Evolutionary conservation across 2,888 invertebrate species (phyloP).

Genomic region (Drosophila anomalipes): DNA sequence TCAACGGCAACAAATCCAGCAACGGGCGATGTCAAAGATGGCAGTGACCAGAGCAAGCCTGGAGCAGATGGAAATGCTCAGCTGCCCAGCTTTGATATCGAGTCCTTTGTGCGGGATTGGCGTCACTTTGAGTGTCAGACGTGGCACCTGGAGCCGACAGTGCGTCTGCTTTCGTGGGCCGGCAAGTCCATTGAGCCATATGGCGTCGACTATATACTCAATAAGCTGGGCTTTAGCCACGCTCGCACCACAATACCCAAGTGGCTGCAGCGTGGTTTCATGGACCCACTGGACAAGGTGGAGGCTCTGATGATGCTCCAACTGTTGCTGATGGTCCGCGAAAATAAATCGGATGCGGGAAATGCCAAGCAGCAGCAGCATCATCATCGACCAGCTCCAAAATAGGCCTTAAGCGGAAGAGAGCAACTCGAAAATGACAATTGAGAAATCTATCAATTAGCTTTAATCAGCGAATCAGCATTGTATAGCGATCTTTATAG

Average conservation of each 20-base stretch:
- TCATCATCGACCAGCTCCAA: conserved; percentile 61
- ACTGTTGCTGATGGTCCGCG: conserved; percentile 88
- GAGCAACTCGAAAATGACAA: conserved; percentile 59
- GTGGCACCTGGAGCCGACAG: conserved; percentile 98
- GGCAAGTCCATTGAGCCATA: conserved; percentile 99
- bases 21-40: conserved; percentile 42
- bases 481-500: conserved; percentile 49
- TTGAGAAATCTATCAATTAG: conserved; percentile 52
- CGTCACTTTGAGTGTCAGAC: conserved; percentile 96
- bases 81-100: conserved; percentile 85
- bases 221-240: conserved; percentile 98
- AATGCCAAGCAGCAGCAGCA: conserved; percentile 57
- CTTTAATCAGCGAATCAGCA: conserved; percentile 47
- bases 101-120: conserved; percentile 93
- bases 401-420: conserved; percentile 41
- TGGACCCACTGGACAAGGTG: conserved; percentile 98
- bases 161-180: conserved; percentile 93
- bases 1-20: conserved; percentile 16
- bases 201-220: conserved; percentile 98
- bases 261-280: conserved; percentile 99
- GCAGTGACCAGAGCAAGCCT: conserved; percentile 6
- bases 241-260: conserved; percentile 99
- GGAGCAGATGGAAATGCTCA: conserved; percentile 29
- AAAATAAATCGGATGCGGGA: conserved; percentile 83
- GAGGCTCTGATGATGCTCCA: conserved; percentile 92